These are phyloP conservation scores for Nyctibius grandis DNA, from an alignment of 2,797 vertebrate genomes.

Conservation along the genomic window DNA sequence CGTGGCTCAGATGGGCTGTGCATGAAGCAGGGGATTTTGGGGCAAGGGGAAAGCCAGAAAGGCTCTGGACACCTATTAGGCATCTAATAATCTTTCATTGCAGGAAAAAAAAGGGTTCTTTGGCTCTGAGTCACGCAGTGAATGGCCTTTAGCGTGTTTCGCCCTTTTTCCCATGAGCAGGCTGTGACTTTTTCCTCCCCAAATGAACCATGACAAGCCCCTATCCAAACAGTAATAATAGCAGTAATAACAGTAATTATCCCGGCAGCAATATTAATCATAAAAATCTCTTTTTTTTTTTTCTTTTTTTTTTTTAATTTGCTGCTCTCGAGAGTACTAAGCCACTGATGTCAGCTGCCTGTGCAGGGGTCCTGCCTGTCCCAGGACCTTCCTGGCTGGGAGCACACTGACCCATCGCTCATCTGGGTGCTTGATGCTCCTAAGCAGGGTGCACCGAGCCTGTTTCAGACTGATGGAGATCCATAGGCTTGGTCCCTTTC, in stretches of 20 bases:
- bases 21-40: background rate
- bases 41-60: background rate
- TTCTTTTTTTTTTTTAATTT: background rate
- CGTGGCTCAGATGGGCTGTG: background rate
- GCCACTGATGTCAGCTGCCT: background rate
- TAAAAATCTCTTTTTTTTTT: background rate
- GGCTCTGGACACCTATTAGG: background rate
- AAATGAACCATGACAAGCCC: slow-evolving; percentile 41
- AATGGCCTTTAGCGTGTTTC: slow-evolving; percentile 12
- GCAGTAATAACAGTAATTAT: slow-evolving; percentile 59
- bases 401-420: background rate
- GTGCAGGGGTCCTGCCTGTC: background rate
- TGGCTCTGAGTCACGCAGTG: background rate
- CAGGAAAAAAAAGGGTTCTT: background rate
- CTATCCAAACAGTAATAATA: slow-evolving; percentile 49
- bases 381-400: background rate
- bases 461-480: background rate
- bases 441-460: background rate
- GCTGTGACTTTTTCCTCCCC: slow-evolving; percentile 43
- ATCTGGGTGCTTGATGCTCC: background rate
- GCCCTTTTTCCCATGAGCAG: slow-evolving; percentile 47
- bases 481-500: background rate
- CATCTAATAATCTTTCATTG: background rate
- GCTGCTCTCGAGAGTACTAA: background rate
- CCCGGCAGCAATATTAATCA: slow-evolving; percentile 48